Percentiles rank a stretch among this genome's conserved stretches.
Evolutionary conservation across 53 echinoderm and acorn worm genomes (phyloP).

Genomic region (Patiria pectinifera): DNA sequence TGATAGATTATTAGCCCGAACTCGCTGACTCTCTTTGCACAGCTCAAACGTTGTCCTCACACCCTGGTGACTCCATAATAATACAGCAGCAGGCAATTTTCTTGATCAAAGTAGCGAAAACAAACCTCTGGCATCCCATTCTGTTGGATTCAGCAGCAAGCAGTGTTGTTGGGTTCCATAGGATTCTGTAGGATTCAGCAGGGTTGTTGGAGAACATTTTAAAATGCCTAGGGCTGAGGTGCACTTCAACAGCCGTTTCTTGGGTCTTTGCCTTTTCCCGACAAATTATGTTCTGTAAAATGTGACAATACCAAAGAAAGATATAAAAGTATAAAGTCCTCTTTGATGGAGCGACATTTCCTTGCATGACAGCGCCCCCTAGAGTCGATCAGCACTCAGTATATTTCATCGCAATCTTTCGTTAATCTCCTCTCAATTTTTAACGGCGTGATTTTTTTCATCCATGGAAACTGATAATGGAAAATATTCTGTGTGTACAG

Average conservation of each 20-base stretch:
- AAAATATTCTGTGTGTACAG: slow-evolving; percentile 19
- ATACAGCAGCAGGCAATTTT: too few relatives aligned
- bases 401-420: not conserved
- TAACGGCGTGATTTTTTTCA: not conserved
- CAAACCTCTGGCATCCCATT: too few relatives aligned
- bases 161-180: not conserved
- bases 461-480: not conserved
- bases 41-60: too few relatives aligned
- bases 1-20: too few relatives aligned
- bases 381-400: not conserved
- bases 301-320: not conserved
- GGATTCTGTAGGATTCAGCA: too few relatives aligned
- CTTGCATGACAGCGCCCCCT: not conserved
- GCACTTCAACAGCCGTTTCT: too few relatives aligned
- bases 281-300: not conserved
- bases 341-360: not conserved
- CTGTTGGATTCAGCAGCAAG: too few relatives aligned
- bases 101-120: not conserved
- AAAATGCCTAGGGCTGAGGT: too few relatives aligned
- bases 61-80: too few relatives aligned
- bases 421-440: slow-evolving; percentile 3
- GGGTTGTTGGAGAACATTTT: too few relatives aligned
- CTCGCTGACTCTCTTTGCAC: too few relatives aligned
- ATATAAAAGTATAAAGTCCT: not conserved
- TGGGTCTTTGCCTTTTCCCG: too few relatives aligned